phyloP scores from a whole-genome alignment of 2,888 invertebrate genomes.

The Pseudococcus viburni region DNA sequence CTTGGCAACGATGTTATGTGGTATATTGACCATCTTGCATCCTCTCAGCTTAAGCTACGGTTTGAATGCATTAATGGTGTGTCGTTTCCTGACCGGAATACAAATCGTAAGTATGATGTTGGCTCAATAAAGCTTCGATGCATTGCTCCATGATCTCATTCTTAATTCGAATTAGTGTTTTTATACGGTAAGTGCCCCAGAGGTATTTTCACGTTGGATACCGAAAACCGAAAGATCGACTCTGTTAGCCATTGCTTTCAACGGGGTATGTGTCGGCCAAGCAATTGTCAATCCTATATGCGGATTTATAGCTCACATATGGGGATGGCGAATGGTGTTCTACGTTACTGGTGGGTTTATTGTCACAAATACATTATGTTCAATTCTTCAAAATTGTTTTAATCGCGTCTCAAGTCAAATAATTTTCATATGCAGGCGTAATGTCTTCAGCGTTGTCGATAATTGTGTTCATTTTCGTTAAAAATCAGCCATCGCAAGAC shows the following conservation, averaged over 20 bases:
- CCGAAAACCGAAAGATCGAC: not conserved
- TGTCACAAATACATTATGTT: not conserved
- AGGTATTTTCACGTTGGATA: slow-evolving; percentile 9
- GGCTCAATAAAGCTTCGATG: not conserved
- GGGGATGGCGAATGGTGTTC: not conserved
- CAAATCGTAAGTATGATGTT: not conserved
- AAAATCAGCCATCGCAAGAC: not conserved
- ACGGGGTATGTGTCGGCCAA: not conserved
- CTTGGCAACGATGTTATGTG: slow-evolving; percentile 84
- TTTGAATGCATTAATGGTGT: not conserved
- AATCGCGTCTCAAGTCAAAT: no score
- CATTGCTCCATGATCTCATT: no score
- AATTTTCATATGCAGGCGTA: not conserved
- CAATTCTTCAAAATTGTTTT: not conserved
- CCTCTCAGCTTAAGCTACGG: slow-evolving; percentile 73
- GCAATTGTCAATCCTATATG: slow-evolving; percentile 18
- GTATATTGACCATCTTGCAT: slow-evolving; percentile 84
- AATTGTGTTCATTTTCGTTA: not conserved
- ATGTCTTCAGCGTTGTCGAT: not conserved
- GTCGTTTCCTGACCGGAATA: slow-evolving; percentile 35
- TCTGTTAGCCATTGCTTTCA: not conserved
- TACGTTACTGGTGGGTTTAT: not conserved
- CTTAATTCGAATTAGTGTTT: not conserved
- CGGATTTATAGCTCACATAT: not conserved
- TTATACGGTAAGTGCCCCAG: not conserved